Conservation (phyloP, 2,888 invertebrate genomes). For the Rhingia campestris region DNA sequence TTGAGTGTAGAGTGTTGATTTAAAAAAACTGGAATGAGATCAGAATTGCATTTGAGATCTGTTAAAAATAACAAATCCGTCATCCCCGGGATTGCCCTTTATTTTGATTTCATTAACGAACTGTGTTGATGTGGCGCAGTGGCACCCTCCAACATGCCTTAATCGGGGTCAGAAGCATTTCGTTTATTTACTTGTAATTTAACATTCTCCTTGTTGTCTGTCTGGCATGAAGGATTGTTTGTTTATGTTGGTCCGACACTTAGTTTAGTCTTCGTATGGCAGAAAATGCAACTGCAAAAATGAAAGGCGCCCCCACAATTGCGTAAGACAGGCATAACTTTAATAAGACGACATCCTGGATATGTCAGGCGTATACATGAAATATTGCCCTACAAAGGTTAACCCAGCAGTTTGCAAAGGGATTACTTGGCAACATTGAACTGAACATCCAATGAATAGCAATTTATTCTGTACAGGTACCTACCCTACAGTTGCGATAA, state of each 20-base stretch:
- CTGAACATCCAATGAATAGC: neutral
- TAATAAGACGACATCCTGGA: neutral
- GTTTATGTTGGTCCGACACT: neutral
- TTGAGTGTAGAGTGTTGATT: slow-evolving; percentile 16
- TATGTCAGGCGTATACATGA: neutral
- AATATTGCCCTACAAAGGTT: neutral
- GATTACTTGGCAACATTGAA: neutral
- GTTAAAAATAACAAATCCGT: slow-evolving; percentile 36
- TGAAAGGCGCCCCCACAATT: neutral
- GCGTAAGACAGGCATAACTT: neutral
- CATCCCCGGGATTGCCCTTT: slow-evolving; percentile 11
- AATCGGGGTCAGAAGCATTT: slow-evolving; percentile 36
- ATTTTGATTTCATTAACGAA: slow-evolving; percentile 35
- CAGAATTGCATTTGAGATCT: slow-evolving; percentile 21
- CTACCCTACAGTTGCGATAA: neutral
- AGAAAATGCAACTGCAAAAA: slow-evolving; percentile 3
- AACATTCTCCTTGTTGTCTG: slow-evolving; percentile 24
- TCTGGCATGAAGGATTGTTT: neutral
- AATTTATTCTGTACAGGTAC: neutral
- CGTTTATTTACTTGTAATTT: slow-evolving; percentile 33
- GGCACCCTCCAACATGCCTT: neutral
- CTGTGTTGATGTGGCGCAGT: neutral
- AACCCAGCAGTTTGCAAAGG: neutral
- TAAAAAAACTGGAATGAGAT: slow-evolving; percentile 17
- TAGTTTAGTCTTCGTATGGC: neutral